Evolutionary conservation across 35 echinoderm and acorn worm species (phyloP), one percentile per base, ranked within the genome.

Genomic region (Ophioderma brevispina): DNA sequence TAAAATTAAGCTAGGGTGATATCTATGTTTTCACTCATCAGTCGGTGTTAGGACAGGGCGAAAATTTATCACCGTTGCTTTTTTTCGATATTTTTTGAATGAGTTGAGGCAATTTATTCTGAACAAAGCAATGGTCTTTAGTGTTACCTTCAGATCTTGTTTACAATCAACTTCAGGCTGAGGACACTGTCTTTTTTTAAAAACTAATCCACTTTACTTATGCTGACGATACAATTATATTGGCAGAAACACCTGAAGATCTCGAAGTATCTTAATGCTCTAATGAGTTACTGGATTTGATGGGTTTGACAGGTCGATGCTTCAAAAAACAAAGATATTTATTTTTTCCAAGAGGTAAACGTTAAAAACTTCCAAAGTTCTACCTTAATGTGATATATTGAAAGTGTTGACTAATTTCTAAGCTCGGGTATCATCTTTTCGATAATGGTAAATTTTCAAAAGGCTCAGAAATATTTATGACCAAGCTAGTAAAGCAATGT

Each of bases 21-120:
- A 31, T 78, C 13, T 88, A 55, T 34, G 39, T 88, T 79, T 88
- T 30, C 38, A 79, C 42, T 80, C 28, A 25, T 78, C 23, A 77
- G 37, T 77, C 38, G 86, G 76, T 40, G 86, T 88, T 0, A 77
- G 40, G 77, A 25, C 86, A 88, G 33, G 82, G 82, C 33, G 82
- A 38, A n/a, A n/a, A n/a, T n/a, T n/a, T n/a, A n/a, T n/a, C n/a
- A 42, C 21, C 37, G 64, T 0, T 1, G 17, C 59, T 70, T 3
- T 70, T 70, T 30, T 70, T n/a, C 23, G n/a, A 70, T 70, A 25
- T 70, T 25, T 70, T 5, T 87, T 0, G 78, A 87, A n/a, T n/a
- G 64, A 87, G 28, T 88, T 76, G 0, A 30, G 10, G 19, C 36
- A 25, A 4, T 87, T 76, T 31, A 38, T 76, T 37, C 25, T 39